Conservation (phyloP, 2,113 vertebrate genomes). For the Crocuta crocuta region DNA sequence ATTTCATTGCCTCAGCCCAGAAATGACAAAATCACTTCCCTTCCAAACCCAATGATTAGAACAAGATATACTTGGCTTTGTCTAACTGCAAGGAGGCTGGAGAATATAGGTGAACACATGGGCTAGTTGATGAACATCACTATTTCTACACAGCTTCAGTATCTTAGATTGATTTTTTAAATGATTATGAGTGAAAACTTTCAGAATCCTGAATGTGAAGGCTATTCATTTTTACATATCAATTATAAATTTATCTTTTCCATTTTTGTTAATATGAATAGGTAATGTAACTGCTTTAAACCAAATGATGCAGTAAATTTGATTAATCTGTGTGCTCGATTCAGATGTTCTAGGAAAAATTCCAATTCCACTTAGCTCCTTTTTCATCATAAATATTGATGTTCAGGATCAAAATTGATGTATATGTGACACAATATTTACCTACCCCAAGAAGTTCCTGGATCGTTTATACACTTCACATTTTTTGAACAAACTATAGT, state of each 20-base stretch:
- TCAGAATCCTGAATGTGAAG: constrained; percentile 48
- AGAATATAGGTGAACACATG: fast-evolving
- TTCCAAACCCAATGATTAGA: not conserved
- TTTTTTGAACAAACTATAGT: constrained; percentile 54
- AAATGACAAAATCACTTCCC: not conserved
- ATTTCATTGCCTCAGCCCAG: not conserved
- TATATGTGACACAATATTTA: constrained; percentile 67
- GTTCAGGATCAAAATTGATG: constrained; percentile 65
- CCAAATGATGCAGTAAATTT: constrained; percentile 76
- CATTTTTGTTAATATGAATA: constrained; percentile 76
- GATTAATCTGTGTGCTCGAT: constrained; percentile 69
- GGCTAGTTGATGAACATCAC: not conserved
- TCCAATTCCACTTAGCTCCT: constrained; percentile 66
- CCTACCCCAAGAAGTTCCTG: constrained; percentile 57
- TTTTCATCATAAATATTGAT: constrained; percentile 81
- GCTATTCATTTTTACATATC: constrained; percentile 44
- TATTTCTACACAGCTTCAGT: not conserved
- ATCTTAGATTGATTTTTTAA: constrained; percentile 18
- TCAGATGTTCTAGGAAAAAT: constrained; percentile 81
- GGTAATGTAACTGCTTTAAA: constrained; percentile 64
- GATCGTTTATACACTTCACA: constrained; percentile 36
- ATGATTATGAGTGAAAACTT: constrained; percentile 28
- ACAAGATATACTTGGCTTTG: not conserved
- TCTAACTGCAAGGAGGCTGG: not conserved
- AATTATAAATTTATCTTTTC: constrained; percentile 69